These are phyloP conservation scores for Andrena bicolor DNA, from an alignment of 2,888 invertebrate species.

Conservation along the genomic window DNA sequence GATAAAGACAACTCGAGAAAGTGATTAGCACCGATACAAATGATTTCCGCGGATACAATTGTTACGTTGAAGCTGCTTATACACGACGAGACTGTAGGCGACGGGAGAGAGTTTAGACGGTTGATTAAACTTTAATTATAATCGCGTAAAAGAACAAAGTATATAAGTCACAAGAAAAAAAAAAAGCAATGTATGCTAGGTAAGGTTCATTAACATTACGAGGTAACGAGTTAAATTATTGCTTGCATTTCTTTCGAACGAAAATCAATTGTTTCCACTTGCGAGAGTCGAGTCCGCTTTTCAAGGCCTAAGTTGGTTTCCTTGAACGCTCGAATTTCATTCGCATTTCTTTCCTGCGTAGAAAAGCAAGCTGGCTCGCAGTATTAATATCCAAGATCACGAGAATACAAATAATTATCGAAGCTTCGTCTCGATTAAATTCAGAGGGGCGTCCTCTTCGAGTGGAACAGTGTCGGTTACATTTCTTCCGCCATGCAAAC, in stretches of 20 bases:
- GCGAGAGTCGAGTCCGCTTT: conserved; percentile 11
- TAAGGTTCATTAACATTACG: conserved; percentile 25
- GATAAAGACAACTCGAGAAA: not conserved
- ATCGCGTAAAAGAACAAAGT: not conserved
- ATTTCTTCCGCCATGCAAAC: conserved; percentile 31
- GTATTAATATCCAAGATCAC: conserved; percentile 47
- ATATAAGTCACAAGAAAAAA: conserved; percentile 16
- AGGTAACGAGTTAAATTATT: conserved; percentile 17
- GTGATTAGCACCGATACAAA: not conserved
- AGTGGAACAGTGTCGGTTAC: conserved; percentile 19
- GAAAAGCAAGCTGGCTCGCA: conserved; percentile 8
- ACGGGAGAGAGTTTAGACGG: conserved; percentile 12
- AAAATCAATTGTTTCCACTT: not conserved
- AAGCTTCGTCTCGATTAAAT: conserved; percentile 9
- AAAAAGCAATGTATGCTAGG: conserved; percentile 18
- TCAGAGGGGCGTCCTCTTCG: conserved; percentile 11
- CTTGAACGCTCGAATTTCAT: conserved; percentile 9
- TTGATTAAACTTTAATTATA: conserved; percentile 22
- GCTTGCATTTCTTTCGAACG: conserved; percentile 32
- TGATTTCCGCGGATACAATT: conserved; percentile 22
- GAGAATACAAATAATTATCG: conserved; percentile 21
- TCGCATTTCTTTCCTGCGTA: not conserved
- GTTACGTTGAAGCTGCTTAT: conserved; percentile 24
- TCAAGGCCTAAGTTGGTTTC: conserved; percentile 27
- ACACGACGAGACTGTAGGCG: not conserved